Evolutionary conservation across 2,113 vertebrate genomes (phyloP).

Genomic region (Romanogobio albipinnatus): DNA sequence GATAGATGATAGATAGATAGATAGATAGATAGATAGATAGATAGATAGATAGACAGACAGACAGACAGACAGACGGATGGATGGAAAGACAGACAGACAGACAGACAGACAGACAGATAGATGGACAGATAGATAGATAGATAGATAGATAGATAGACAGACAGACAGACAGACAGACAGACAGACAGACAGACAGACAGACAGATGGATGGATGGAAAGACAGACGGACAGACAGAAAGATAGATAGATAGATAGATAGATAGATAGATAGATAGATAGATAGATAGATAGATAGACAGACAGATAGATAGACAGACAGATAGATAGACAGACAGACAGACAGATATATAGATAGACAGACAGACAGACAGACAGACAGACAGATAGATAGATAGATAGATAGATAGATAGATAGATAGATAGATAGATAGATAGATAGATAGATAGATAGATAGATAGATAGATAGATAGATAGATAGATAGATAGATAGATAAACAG

Average conservation of each 20-base stretch:
- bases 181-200: background rate
- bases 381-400: too few relatives aligned
- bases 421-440: background rate
- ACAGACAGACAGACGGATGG: too few relatives aligned
- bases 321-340: too few relatives aligned
- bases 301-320: background rate
- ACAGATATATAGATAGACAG: too few relatives aligned
- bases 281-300: background rate
- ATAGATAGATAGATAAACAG: background rate
- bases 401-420: too few relatives aligned
- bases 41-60: too few relatives aligned
- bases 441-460: background rate
- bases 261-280: background rate
- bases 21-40: too few relatives aligned
- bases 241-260: background rate
- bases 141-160: too few relatives aligned
- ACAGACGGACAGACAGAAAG: background rate
- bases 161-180: rapidly evolving
- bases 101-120: background rate
- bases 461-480: background rate
- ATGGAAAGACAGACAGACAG: background rate
- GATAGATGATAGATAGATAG: too few relatives aligned
- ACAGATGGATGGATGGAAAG: too few relatives aligned
- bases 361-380: rapidly evolving
- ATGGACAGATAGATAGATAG: background rate